These are phyloP conservation scores for Serripes groenlandicus DNA, from an alignment of 2,888 invertebrate genomes.

Conservation along the genomic window DNA sequence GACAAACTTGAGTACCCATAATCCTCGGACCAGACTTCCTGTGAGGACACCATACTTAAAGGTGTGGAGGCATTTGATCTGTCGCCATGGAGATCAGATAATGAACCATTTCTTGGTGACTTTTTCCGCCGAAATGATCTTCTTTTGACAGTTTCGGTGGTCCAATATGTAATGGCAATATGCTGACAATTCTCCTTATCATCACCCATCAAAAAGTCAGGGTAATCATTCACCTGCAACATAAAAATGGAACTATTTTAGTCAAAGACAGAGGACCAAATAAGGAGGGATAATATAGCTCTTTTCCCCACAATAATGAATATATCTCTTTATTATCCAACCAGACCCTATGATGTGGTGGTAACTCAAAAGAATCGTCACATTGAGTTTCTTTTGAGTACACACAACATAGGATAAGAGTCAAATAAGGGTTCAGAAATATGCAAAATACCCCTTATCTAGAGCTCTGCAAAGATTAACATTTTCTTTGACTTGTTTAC, in stretches of 20 bases:
- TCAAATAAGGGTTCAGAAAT: no score
- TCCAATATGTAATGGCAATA: conserved; percentile 81
- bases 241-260: not conserved
- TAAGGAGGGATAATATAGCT: not conserved
- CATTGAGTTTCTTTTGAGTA: no score
- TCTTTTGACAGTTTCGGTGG: conserved; percentile 70
- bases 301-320: not conserved
- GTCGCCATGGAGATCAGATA: conserved; percentile 70
- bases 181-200: conserved; percentile 85
- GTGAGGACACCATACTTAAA: conserved; percentile 72
- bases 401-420: no score
- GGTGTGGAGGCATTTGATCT: conserved; percentile 80
- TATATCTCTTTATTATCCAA: no score
- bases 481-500: no score
- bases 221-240: conserved; percentile 84
- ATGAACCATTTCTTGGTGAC: conserved; percentile 69
- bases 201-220: conserved; percentile 83
- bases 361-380: no score
- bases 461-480: no score
- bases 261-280: not conserved
- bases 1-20: conserved; percentile 69
- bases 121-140: conserved; percentile 71
- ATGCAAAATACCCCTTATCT: no score
- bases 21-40: conserved; percentile 78
- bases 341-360: no score